Base-by-base conservation (phyloP, 1,140 invertebrate species). In the Drosophila pandora region DNA sequence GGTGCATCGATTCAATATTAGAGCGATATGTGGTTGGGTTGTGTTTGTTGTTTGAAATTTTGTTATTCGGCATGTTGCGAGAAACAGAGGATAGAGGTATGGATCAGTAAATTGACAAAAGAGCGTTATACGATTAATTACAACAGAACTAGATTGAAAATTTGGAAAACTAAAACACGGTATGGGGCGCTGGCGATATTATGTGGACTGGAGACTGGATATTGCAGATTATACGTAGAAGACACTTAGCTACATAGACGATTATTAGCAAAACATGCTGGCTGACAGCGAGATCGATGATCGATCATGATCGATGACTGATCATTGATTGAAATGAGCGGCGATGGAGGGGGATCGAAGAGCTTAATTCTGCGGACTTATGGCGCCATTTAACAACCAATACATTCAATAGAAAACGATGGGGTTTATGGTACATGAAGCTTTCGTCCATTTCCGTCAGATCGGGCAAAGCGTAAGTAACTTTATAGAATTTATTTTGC, bases 1-100 rank as follows among this genome's bases (percentile, higher is more conserved):
- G 62, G 71, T 74, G 71, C 70, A 74, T 64, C 71, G 47, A 32
- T 69, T 69, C 63, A 48, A 69, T 68, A 28, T 49, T 32, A 39
- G 63, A 68, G 50, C 65, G 64, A 69, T 69, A 53, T 64, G 48
- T 71, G 52, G 52, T 70, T 56, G 43, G 10, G 30, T 37, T 58
- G 45, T 59, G 65, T 71, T 70, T 69, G 62, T 69, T 37, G 62
- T 70, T 71, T 49, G 13, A 47, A 41, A 34, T 50, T 56, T 53
- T 53, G 21, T 34, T 56, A 52, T 73, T 74, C 71, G 39, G 76
- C 79, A 79, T 76, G 80, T 64, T 45, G 39, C 58, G 70, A 57
- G 54, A 73, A 74, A 81, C 54, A 78, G 87, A 75, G 78, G 77
- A 76, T 57, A 88, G 72, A 85, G 72, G 75, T 74, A 65, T 76